Conservation (phyloP, 1,140 invertebrate genomes). For the Triops longicaudatus region DNA sequence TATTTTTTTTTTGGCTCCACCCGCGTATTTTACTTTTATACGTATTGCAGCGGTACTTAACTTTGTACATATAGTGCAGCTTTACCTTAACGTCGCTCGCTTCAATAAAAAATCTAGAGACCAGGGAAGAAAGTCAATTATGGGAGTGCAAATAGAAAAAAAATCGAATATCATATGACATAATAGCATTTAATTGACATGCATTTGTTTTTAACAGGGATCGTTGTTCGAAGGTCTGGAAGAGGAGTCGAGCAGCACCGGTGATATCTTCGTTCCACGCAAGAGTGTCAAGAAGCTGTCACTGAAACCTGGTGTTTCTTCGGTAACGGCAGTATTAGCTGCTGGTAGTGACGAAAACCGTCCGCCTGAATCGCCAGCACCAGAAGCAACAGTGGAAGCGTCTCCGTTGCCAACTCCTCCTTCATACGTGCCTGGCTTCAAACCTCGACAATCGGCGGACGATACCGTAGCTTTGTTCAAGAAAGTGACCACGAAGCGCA, state of each 20-base stretch:
- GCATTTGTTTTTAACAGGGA: constrained; percentile 20
- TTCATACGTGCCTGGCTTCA: background rate
- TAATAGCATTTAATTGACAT: background rate
- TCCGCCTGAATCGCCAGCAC: background rate
- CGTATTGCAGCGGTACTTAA: constrained; percentile 48
- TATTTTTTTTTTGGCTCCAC: constrained; percentile 17
- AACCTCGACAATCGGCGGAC: background rate
- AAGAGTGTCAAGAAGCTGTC: constrained; percentile 48
- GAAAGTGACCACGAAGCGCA: constrained; percentile 14
- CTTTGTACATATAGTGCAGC: constrained; percentile 16
- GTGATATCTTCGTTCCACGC: constrained; percentile 44
- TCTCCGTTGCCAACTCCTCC: constrained; percentile 1
- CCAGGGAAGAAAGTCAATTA: too few relatives aligned
- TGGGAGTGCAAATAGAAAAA: too few relatives aligned
- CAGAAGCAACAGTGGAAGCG: background rate
- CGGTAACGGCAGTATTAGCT: constrained; percentile 20
- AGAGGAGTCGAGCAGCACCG: constrained; percentile 36
- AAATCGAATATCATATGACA: too few relatives aligned
- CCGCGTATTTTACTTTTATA: background rate
- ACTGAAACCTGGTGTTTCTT: constrained; percentile 36
- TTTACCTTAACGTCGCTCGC: too few relatives aligned
- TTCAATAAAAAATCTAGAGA: too few relatives aligned
- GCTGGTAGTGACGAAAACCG: background rate
- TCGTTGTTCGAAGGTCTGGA: constrained; percentile 36
- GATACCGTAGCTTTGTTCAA: background rate